Evolutionary conservation across 1,140 invertebrate genomes (phyloP).

Genomic region (Drosophila ambigua): DNA sequence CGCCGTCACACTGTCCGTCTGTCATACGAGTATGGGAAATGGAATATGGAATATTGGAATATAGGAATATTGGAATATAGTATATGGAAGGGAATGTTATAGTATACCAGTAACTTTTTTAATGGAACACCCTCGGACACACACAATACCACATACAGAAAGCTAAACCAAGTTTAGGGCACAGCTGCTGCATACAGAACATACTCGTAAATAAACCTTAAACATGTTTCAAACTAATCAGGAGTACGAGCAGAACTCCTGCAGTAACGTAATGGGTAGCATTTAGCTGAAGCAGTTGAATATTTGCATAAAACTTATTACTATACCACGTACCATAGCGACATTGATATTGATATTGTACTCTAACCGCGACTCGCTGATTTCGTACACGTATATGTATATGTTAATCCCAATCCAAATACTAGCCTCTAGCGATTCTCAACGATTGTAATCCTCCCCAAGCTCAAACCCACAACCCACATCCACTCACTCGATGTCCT

Average conservation of each 20-base stretch:
- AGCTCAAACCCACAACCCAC: conserved; percentile 1
- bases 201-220: conserved; percentile 9
- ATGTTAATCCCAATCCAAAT: conserved; percentile 6
- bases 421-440: conserved; percentile 6
- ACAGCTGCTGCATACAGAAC: too few relatives aligned
- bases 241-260: not conserved
- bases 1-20: conserved; percentile 60
- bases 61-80: not conserved
- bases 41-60: conserved; percentile 10
- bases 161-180: conserved; percentile 3
- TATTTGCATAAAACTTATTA: conserved; percentile 52
- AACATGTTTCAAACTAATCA: conserved; percentile 35
- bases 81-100: not conserved
- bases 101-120: conserved; percentile 35
- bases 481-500: conserved; percentile 69
- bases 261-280: conserved; percentile 56
- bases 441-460: conserved; percentile 1
- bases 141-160: conserved; percentile 7
- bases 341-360: conserved; percentile 46
- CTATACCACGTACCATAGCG: conserved; percentile 46
- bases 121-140: conserved; percentile 18
- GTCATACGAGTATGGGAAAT: not conserved
- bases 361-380: conserved; percentile 44
- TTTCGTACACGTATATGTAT: conserved; percentile 13
- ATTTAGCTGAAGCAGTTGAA: conserved; percentile 73